Conservation (phyloP, 1,140 invertebrate species). For the Temnothorax nylanderi region DNA sequence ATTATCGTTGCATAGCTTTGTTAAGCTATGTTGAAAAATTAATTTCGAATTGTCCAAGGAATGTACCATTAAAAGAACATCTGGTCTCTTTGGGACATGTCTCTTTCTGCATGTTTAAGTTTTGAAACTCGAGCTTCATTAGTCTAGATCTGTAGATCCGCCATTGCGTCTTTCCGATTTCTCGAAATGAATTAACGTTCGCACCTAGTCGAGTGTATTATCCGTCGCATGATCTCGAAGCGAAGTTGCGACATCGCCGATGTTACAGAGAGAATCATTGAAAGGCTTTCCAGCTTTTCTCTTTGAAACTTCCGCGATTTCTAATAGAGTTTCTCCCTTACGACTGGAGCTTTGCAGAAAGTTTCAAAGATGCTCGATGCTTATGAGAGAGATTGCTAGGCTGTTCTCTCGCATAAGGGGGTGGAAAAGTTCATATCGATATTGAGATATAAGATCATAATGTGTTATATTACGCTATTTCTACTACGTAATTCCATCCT, state of each 20-base stretch:
- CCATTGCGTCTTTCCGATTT: not conserved
- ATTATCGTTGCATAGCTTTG: not conserved
- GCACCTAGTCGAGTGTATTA: not conserved
- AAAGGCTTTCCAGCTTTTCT: not conserved
- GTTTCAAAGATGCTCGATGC: constrained; percentile 9
- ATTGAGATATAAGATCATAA: constrained; percentile 20
- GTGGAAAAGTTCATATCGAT: constrained; percentile 47
- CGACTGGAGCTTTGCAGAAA: constrained; percentile 12
- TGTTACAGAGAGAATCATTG: constrained; percentile 10
- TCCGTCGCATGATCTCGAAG: not conserved
- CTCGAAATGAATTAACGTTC: not conserved
- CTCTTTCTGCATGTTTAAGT: not conserved
- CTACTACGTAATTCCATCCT: not conserved
- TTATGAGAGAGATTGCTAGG: constrained; percentile 14
- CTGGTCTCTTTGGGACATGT: not conserved
- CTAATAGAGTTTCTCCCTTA: constrained; percentile 30
- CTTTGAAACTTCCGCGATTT: constrained; percentile 14
- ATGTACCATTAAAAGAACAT: not conserved
- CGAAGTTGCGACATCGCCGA: not conserved
- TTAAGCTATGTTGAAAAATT: not conserved
- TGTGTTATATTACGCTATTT: not conserved
- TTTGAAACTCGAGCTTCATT: not conserved
- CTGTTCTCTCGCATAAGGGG: too few relatives aligned
- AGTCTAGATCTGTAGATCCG: too few relatives aligned
- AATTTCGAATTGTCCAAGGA: not conserved